phyloP scores from a whole-genome alignment of 2,113 vertebrate genomes.

The Phaethornis superciliosus region DNA sequence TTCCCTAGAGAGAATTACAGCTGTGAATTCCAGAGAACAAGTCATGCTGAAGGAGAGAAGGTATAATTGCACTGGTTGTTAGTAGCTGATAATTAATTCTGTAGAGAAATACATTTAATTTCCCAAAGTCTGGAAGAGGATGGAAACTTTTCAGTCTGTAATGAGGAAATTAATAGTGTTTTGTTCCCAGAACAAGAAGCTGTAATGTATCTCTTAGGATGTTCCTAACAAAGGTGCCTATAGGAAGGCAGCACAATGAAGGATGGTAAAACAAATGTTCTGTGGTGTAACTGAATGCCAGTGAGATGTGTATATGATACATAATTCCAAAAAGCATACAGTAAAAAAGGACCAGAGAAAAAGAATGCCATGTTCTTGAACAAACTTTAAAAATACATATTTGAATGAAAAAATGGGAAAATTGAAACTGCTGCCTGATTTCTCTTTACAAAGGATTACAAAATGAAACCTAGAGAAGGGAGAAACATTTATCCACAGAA shows the following conservation, averaged over 20 bases:
- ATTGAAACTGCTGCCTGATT: not conserved
- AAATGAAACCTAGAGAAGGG: not conserved
- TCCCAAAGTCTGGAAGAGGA: slow-evolving; percentile 48
- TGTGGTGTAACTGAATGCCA: not conserved
- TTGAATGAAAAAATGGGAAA: not conserved
- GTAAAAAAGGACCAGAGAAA: not conserved
- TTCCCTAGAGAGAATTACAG: slow-evolving; percentile 64
- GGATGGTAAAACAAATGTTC: not conserved
- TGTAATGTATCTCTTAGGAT: not conserved
- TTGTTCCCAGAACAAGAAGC: not conserved
- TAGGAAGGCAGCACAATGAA: not conserved
- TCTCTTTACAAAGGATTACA: not conserved
- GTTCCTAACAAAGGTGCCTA: not conserved
- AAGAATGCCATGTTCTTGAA: not conserved
- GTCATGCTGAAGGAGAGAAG: slow-evolving; percentile 55
- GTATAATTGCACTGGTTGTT: slow-evolving; percentile 71
- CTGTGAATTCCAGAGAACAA: slow-evolving; percentile 29
- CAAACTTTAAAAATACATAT: not conserved
- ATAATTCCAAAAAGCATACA: not conserved
- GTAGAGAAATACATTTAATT: slow-evolving; percentile 46
- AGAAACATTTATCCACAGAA: not conserved
- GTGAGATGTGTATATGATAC: not conserved
- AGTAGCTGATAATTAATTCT: slow-evolving; percentile 69
- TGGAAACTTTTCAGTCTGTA: slow-evolving; percentile 40
- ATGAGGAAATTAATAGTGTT: slow-evolving; percentile 39